phyloP scores from a whole-genome alignment of 1,140 invertebrate genomes.

The Meloidogyne chitwoodi region DNA sequence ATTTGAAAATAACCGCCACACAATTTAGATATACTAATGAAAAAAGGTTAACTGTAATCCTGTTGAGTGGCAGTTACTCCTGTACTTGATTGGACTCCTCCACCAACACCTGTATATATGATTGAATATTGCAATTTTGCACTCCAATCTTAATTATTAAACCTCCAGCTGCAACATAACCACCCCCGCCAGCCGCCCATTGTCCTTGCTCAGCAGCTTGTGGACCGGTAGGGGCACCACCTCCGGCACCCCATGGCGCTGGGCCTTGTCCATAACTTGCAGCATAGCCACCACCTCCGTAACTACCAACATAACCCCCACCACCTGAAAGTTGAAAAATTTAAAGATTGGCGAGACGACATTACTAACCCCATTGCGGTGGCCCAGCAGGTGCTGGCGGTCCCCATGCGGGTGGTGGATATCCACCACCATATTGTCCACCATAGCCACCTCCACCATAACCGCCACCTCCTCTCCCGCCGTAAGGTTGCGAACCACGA shows the following conservation, averaged over 20 bases:
- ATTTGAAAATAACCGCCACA: too few relatives aligned
- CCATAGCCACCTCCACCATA: constrained; percentile 26
- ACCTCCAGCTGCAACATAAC: not conserved
- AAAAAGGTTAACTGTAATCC: not conserved
- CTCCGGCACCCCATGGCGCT: constrained; percentile 19
- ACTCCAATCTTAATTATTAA: not conserved
- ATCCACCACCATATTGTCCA: constrained; percentile 26
- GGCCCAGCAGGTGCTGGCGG: not conserved
- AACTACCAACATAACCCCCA: constrained; percentile 25
- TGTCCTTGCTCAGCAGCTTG: constrained; percentile 21
- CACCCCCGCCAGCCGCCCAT: constrained; percentile 14
- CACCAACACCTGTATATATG: not conserved
- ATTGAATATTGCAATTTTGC: not conserved
- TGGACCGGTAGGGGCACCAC: constrained; percentile 9
- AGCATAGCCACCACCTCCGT: constrained; percentile 23
- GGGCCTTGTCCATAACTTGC: not conserved
- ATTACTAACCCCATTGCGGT: not conserved
- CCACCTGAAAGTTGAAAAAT: not conserved
- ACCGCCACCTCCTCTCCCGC: constrained; percentile 33
- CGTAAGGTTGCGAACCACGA: constrained; percentile 8
- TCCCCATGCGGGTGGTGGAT: not conserved
- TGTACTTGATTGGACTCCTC: not conserved
- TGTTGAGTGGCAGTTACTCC: not conserved
- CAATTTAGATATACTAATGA: too few relatives aligned
- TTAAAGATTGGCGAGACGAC: not conserved